Evolutionary conservation across 2,797 vertebrate genomes (phyloP), one percentile per base, ranked within the genome.

Genomic region (Sciurus carolinensis): DNA sequence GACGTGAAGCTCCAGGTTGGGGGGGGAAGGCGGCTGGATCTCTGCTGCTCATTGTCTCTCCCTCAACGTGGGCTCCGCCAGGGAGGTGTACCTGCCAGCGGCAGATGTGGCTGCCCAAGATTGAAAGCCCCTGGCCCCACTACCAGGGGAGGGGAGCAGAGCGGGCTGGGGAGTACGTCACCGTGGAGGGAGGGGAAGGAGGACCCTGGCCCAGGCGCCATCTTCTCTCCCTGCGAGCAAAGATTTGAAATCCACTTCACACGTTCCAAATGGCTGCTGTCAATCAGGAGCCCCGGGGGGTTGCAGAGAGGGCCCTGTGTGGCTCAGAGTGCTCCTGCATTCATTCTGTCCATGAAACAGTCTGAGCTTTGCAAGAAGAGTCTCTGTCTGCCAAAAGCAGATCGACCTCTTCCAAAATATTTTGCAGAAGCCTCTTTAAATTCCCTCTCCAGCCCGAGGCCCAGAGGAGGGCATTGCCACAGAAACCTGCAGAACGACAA

Each of bases 151-250:
- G 47, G 57, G 50, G 18, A 54, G 54, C 13, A 47, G 24, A 24
- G 22, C 39, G 9, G 57, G 57, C 33, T 11, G 30, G 72, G 83
- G 52, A 39, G 28, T 47, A 47, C 54, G 30, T 50, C 87, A 77
- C 69, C 0, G 0, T 2, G 76, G 94, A 76, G 8, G 28, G 57
- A 50, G 26, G 30, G 14, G 36, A 69, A 87, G 7, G 59, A 79
- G 87, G 76, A 3, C 1, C 10, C 26, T 0, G 17, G 42, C 9
- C 72, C 0, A 1, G 0, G 18, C 87, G 42, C 98, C 97, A 98
- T 98, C 97, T 98, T 98, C 98, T 97, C 42, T n/a, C 81, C 1
- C 73, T 11, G 36, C 22, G 0, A 79, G 95, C 59, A 44, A 3
- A 5, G 84, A 75, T 33, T 75, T 8, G 0, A 94, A 96, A 97